Percentiles rank a stretch among this genome's conserved stretches.
phyloP scores from a whole-genome alignment of 2,888 invertebrate species.

The Orgyia antiqua region DNA sequence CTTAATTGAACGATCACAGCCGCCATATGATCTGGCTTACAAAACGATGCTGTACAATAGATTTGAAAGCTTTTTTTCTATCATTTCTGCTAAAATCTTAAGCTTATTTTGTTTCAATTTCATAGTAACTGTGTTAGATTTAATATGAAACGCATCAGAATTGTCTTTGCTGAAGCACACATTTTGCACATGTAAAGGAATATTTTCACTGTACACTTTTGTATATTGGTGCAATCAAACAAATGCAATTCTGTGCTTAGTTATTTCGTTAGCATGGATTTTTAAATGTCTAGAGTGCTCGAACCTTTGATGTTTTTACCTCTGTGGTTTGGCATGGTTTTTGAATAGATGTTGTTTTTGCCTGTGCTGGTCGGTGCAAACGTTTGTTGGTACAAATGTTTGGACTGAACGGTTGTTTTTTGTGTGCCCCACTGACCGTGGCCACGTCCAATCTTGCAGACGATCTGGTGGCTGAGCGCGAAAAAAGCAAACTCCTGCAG shows the following conservation, averaged over 20 bases:
- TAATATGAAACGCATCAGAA: slow-evolving; percentile 25
- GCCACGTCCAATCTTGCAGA: slow-evolving; percentile 84
- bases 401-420: slow-evolving; percentile 41
- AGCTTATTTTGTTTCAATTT: slow-evolving; percentile 61
- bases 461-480: slow-evolving; percentile 95
- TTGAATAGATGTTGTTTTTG: slow-evolving; percentile 62
- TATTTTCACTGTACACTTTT: not conserved
- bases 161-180: slow-evolving; percentile 18
- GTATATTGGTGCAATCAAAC: slow-evolving; percentile 6
- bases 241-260: slow-evolving; percentile 25
- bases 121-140: slow-evolving; percentile 56
- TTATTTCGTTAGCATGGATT: slow-evolving; percentile 60
- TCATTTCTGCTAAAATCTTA: slow-evolving; percentile 59
- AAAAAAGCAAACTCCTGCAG: slow-evolving; percentile 97
- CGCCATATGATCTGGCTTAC: slow-evolving; percentile 56
- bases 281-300: slow-evolving; percentile 62
- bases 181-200: slow-evolving; percentile 4
- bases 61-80: slow-evolving; percentile 61
- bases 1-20: slow-evolving; percentile 52
- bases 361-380: slow-evolving; percentile 47
- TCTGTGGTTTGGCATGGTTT: slow-evolving; percentile 58
- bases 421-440: slow-evolving; percentile 66
- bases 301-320: slow-evolving; percentile 50
- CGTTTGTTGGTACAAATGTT: slow-evolving; percentile 23
- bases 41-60: slow-evolving; percentile 67